Conservation (phyloP, 2,797 vertebrate genomes). For the Catamblyrhynchus diadema region DNA sequence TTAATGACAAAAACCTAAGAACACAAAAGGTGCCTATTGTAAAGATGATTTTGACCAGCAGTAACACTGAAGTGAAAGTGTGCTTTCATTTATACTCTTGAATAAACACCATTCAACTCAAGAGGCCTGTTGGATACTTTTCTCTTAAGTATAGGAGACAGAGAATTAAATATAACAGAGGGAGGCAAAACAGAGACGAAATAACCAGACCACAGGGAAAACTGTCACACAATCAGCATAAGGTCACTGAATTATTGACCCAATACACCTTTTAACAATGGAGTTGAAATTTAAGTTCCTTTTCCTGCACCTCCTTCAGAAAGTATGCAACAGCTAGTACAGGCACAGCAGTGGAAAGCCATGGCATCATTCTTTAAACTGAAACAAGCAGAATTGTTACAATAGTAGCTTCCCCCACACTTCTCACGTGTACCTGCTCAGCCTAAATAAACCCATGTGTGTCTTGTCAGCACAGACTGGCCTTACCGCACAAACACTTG, state of each 20-base stretch:
- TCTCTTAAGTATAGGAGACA: not conserved
- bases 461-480: not conserved
- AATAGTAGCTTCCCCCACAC: not conserved
- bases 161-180: not conserved
- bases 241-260: not conserved
- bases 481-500: not conserved
- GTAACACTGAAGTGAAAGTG: not conserved
- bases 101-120: not conserved
- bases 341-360: rapidly evolving
- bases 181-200: not conserved
- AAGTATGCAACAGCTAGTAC: not conserved
- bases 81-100: not conserved
- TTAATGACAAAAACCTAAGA: not conserved
- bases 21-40: not conserved
- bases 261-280: not conserved
- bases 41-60: not conserved
- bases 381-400: not conserved
- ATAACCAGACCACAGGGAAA: not conserved
- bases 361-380: not conserved
- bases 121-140: not conserved
- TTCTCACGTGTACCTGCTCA: not conserved
- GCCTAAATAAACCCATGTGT: rapidly evolving
- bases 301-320: not conserved
- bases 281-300: not conserved
- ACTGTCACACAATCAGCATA: not conserved